These are phyloP conservation scores for Clarias macrocephalus DNA, from an alignment of 2,113 vertebrate genomes.

Conservation along the genomic window DNA sequence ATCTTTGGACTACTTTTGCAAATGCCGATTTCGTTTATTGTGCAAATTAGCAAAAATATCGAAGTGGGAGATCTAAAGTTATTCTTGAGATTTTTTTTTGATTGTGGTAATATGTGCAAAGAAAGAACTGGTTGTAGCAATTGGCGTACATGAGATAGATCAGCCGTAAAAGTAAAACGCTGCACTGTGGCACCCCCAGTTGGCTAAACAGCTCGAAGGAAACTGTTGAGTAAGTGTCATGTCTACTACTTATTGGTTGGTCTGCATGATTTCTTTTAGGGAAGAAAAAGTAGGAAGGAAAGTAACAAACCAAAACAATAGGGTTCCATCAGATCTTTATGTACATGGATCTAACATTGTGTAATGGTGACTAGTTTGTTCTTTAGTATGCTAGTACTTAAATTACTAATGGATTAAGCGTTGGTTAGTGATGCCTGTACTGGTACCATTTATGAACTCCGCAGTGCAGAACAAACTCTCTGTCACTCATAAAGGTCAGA, in stretches of 20 bases:
- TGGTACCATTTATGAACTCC: background rate
- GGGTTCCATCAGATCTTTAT: background rate
- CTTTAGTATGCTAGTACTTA: background rate
- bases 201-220: background rate
- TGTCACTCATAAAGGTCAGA: conserved; percentile 2
- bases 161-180: background rate
- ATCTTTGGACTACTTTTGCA: background rate
- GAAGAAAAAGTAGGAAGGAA: background rate
- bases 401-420: background rate
- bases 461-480: background rate
- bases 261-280: background rate
- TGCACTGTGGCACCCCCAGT: background rate
- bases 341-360: background rate
- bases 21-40: background rate
- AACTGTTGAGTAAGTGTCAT: background rate
- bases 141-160: background rate
- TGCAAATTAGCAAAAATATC: background rate
- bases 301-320: background rate
- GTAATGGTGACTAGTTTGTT: background rate
- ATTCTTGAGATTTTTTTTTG: background rate
- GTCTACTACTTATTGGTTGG: background rate
- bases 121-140: background rate
- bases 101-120: background rate
- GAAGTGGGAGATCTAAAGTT: background rate
- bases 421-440: conserved; percentile 2